These are phyloP conservation scores for Phalacrocorax aristotelis DNA, from an alignment of 2,113 vertebrate genomes.

Conservation along the genomic window DNA sequence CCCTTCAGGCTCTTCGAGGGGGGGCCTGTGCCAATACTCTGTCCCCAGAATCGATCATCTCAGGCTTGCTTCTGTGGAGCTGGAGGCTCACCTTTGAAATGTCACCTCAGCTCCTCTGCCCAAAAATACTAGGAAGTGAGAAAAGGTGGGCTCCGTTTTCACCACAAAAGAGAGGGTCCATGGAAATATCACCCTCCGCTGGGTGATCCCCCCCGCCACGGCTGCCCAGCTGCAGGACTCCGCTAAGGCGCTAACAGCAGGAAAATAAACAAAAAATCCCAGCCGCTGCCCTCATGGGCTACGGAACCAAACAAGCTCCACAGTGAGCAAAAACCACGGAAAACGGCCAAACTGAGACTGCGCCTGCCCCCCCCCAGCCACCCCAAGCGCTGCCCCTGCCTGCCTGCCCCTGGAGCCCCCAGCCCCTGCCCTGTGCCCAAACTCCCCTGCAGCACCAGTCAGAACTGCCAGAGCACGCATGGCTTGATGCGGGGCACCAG, in stretches of 20 bases:
- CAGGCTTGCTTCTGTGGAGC: rapidly evolving
- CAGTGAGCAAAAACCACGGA: rapidly evolving
- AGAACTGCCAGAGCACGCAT: background rate
- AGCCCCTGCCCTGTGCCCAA: background rate
- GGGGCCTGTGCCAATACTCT: background rate
- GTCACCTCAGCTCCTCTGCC: background rate
- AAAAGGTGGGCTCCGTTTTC: background rate
- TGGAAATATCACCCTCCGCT: rapidly evolving
- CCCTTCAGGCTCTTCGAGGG: background rate
- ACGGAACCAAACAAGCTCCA: background rate
- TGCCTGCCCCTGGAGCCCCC: background rate
- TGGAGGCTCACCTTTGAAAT: background rate
- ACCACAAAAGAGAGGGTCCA: background rate
- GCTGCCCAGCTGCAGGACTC: background rate
- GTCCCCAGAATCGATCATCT: background rate
- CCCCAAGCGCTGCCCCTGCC: background rate
- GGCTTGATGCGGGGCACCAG: background rate
- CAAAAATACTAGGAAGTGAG: background rate
- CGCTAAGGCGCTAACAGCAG: background rate
- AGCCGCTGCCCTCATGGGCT: background rate
- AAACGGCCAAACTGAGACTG: background rate
- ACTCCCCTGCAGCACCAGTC: rapidly evolving
- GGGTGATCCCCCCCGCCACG: background rate
- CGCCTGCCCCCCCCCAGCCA: rapidly evolving
- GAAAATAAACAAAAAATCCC: background rate